A percentile compares a stretch with the other conserved stretches of the same genome.
phyloP scores from a whole-genome alignment of 2,113 vertebrate genomes.

The Thinocorus orbignyianus region DNA sequence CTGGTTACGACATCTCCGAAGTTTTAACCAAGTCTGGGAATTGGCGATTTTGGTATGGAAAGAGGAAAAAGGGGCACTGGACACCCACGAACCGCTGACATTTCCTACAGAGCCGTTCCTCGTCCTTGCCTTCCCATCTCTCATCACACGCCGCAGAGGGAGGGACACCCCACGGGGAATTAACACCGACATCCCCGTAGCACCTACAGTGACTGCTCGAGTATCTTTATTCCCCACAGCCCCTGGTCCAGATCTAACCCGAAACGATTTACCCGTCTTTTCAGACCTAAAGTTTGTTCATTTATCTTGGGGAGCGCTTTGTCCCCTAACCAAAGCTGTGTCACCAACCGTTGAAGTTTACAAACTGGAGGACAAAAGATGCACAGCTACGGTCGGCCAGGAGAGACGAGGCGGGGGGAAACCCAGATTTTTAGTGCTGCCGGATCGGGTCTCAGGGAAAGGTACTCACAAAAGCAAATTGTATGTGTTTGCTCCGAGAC shows the following conservation, averaged over 20 bases:
- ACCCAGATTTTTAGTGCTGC: neutral
- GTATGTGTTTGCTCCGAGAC: neutral
- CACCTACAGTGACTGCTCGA: neutral
- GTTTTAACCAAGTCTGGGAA: neutral
- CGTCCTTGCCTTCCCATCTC: neutral
- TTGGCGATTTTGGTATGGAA: neutral
- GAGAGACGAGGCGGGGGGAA: neutral
- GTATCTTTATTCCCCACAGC: neutral
- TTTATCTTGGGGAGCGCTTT: neutral
- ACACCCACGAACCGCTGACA: rapidly evolving
- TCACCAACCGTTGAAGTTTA: neutral
- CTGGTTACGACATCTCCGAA: neutral
- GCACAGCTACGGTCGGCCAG: neutral
- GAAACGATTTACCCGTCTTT: neutral
- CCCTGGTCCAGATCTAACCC: neutral
- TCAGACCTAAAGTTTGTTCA: neutral
- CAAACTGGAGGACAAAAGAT: neutral
- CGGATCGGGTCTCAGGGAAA: neutral
- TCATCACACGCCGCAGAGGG: neutral
- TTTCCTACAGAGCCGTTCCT: neutral
- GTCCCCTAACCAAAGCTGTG: neutral
- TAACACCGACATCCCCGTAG: neutral
- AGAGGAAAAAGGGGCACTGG: neutral
- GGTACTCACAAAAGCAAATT: neutral
- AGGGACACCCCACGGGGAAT: neutral